Percentiles rank a stretch among this genome's conserved stretches.
phyloP scores from a whole-genome alignment of 2,888 invertebrate species.

The Tridacna crocea region DNA sequence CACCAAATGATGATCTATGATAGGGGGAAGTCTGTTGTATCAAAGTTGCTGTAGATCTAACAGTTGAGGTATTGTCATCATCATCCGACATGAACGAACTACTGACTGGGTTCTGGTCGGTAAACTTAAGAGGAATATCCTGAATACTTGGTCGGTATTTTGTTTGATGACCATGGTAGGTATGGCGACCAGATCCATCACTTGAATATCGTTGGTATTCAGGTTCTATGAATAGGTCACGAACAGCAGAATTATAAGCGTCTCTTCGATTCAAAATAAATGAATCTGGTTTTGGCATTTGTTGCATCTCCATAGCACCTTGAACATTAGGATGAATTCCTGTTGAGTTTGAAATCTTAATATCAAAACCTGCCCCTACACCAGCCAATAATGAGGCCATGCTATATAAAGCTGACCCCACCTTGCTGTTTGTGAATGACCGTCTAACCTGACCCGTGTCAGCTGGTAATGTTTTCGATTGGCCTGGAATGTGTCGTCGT shows the following conservation, averaged over 20 bases:
- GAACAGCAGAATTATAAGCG: constrained; percentile 82
- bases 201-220: constrained; percentile 74
- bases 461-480: constrained; percentile 56
- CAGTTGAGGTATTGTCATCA: constrained; percentile 59
- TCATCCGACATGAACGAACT: constrained; percentile 38
- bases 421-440: constrained; percentile 65
- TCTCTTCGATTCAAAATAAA: constrained; percentile 80
- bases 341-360: constrained; percentile 90
- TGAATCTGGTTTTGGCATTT: constrained; percentile 72
- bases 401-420: constrained; percentile 91
- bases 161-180: constrained; percentile 93
- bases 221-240: constrained; percentile 81
- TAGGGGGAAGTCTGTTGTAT: constrained; percentile 62
- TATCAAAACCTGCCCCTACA: constrained; percentile 95
- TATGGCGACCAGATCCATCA: constrained; percentile 88
- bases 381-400: constrained; percentile 96
- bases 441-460: constrained; percentile 61
- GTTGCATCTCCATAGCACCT: constrained; percentile 62
- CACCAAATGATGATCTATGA: constrained; percentile 71
- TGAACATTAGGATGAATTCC: constrained; percentile 78
- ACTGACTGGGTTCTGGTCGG: constrained; percentile 59
- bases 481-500: constrained; percentile 73
- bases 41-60: constrained; percentile 69
- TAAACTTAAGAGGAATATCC: constrained; percentile 78
- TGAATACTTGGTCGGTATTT: constrained; percentile 84